Base-by-base conservation (phyloP, 92 coral and sea anemone species). In the Siderastrea siderea region DNA sequence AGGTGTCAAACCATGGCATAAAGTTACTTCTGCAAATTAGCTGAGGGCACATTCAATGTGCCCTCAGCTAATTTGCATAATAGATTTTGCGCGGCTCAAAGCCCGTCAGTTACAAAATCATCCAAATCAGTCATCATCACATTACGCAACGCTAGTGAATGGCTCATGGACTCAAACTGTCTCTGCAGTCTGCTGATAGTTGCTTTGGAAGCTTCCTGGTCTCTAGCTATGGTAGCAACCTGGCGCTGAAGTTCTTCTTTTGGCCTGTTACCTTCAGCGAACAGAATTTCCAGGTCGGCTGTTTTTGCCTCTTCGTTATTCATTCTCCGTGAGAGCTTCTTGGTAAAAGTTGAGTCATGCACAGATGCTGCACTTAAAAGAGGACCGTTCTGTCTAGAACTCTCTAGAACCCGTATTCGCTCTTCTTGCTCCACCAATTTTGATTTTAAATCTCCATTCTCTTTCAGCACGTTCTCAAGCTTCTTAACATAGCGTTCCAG, bases 111-210 rank as follows among this genome's bases (percentile, higher is more conserved):
- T 0, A 89, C 43, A 62, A 5, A 15, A 47, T 87, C 89, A 71
- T 83, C 91, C 49, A 87, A 63, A 74, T 87, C 91, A 15, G 85
- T 81, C 62, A 91, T 77, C 13, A 87, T 81, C 26, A 91, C 71
- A 83, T 87, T 91, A 3, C 86, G 90, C 81, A 91, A 14, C 0
- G 88, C 91, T 13, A 70, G 46, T 6, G 72, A 48, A 66, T 54
- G 89, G 48, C 87, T 82, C 44, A 86, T 81, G 45, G 94, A 71
- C 49, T 87, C 88, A 38, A 91, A 47, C 62, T 89, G 86, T 17
- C 92, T 71, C n/a, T 91, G 88, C 51, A 91, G 70, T 5, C 75
- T 51, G 51, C 11, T 53, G 26, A 74, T 16, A 1, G 89, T 58
- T 15, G 58, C 89, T 17, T 13, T 72, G 12, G 62, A 48, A 68